A percentile compares a stretch with the other conserved stretches of the same genome.
Conservation (phyloP, 2,113 vertebrate genomes). For the Apodemus speciosus region DNA sequence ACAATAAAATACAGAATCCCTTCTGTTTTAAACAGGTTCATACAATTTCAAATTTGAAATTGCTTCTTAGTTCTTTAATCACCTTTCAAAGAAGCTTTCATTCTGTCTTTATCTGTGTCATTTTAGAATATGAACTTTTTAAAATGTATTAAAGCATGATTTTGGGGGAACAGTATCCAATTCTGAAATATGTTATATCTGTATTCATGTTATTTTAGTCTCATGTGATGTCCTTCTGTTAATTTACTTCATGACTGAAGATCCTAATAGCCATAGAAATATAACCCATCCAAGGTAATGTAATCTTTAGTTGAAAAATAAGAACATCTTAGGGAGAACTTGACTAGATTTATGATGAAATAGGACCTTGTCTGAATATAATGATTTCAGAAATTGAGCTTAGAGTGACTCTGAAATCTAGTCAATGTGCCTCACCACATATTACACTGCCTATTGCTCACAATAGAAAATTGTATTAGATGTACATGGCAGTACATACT, state of each 20-base stretch:
- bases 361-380: constrained; percentile 73
- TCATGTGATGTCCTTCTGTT: background rate
- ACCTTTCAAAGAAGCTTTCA: background rate
- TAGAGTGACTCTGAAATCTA: constrained; percentile 67
- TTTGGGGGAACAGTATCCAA: background rate
- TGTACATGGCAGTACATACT: background rate
- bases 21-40: background rate
- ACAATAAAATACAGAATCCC: background rate
- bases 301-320: background rate
- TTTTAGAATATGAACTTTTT: background rate
- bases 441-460: background rate
- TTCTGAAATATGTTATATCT: background rate
- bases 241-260: constrained; percentile 6
- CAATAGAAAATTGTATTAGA: background rate
- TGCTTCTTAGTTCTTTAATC: background rate
- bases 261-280: background rate
- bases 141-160: background rate
- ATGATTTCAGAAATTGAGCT: constrained; percentile 68
- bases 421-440: constrained; percentile 62
- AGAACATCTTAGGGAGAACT: background rate
- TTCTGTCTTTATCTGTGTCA: background rate
- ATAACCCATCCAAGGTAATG: constrained; percentile 55
- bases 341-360: constrained; percentile 74
- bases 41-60: background rate
- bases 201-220: background rate